Percentiles rank a stretch among this genome's conserved stretches.
Evolutionary conservation across 2,797 vertebrate genomes (phyloP).

Genomic region (Takifugu ocellatus): DNA sequence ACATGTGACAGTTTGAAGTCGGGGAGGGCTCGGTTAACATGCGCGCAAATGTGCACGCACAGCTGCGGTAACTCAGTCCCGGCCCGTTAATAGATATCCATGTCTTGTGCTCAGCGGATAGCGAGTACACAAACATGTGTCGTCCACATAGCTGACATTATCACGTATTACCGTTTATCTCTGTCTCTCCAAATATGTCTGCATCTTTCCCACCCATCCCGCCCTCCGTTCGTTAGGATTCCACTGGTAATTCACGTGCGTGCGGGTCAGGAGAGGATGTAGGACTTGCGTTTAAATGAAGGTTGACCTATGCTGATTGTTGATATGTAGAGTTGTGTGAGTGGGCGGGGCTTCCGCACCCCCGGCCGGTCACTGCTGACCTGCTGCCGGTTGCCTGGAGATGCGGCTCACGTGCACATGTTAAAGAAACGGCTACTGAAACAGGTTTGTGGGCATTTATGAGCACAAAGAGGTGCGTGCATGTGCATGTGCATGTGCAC

Average conservation of each 20-base stretch:
- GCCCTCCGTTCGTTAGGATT: not conserved
- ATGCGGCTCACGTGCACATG: constrained; percentile 25
- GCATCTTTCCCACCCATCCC: constrained; percentile 4
- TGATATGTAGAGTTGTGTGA: constrained; percentile 7
- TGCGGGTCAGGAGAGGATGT: too few relatives aligned
- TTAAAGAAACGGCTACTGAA: constrained; percentile 9
- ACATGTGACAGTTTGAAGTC: constrained; percentile 62
- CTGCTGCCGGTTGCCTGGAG: constrained; percentile 27
- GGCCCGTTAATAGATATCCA: constrained; percentile 54
- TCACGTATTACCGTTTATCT: constrained; percentile 53
- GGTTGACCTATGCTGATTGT: constrained; percentile 18
- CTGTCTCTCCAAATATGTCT: constrained; percentile 29
- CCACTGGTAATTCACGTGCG: not conserved
- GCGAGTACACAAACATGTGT: constrained; percentile 66
- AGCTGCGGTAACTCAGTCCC: constrained; percentile 56
- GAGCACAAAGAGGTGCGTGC: constrained; percentile 1
- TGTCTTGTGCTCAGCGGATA: constrained; percentile 57
- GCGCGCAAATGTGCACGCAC: constrained; percentile 33
- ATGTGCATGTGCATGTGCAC: constrained; percentile 2
- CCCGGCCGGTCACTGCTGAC: constrained; percentile 35
- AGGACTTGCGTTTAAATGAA: not conserved
- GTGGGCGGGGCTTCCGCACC: constrained; percentile 19
- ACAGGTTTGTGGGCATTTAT: constrained; percentile 27
- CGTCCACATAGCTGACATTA: constrained; percentile 59
- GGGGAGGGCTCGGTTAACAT: constrained; percentile 46